phyloP scores from a whole-genome alignment of 2,888 invertebrate genomes.

The Synanthedon tipuliformis region DNA sequence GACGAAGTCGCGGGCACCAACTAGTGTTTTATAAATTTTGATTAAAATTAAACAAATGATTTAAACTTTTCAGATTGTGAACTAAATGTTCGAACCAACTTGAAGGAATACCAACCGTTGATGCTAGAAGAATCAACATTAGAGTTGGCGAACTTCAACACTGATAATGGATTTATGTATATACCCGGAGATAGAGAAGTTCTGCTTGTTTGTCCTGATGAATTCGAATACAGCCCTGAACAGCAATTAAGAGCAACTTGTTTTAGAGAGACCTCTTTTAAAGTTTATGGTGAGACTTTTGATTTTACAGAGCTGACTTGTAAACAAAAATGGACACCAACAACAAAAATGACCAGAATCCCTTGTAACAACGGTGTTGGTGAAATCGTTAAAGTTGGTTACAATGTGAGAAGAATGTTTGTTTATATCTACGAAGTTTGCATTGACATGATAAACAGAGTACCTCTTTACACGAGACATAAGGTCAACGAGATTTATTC shows the following conservation, averaged over 20 bases:
- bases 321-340: slow-evolving; percentile 13
- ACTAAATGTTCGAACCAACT: slow-evolving; percentile 18
- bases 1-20: too few relatives aligned
- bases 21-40: too few relatives aligned
- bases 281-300: slow-evolving; percentile 11
- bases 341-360: slow-evolving; percentile 9
- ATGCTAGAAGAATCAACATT: slow-evolving; percentile 8
- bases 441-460: slow-evolving; percentile 16
- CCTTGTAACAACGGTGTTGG: slow-evolving; percentile 16
- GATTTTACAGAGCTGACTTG: slow-evolving; percentile 28
- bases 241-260: slow-evolving; percentile 18
- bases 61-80: slow-evolving; percentile 29
- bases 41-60: too few relatives aligned
- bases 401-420: slow-evolving; percentile 8
- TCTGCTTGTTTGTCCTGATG: slow-evolving; percentile 22
- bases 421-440: slow-evolving; percentile 30
- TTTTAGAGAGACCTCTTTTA: slow-evolving; percentile 15
- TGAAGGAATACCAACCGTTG: slow-evolving; percentile 20
- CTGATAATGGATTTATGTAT: slow-evolving; percentile 13
- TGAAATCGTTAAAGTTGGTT: slow-evolving; percentile 24
- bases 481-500: slow-evolving; percentile 12
- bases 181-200: slow-evolving; percentile 17
- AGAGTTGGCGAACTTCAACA: slow-evolving; percentile 2
- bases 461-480: slow-evolving; percentile 24
- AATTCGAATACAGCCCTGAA: slow-evolving; percentile 12